Evolutionary conservation across 2,888 invertebrate genomes (phyloP), one percentile per base, ranked within the genome.

Genomic region (Pteria penguin): DNA sequence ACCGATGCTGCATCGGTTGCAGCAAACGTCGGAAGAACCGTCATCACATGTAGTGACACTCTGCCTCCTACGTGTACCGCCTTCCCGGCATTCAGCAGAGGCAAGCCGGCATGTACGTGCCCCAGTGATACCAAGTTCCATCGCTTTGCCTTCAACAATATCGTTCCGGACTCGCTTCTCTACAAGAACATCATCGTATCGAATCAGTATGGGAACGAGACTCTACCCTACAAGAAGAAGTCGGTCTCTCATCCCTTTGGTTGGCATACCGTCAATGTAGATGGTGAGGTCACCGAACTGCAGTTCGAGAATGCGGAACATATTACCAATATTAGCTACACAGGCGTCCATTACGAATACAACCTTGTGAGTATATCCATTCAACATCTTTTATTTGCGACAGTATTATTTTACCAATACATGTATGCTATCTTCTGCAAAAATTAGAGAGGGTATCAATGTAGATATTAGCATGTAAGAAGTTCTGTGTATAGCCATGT

Each of bases 91-190:
- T 74, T 76, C 18, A 58, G 72, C 27, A n/a, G 62, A 24, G 76
- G 78, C 8, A 45, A 67, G 11, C 72, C 63, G 18, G 76, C 67
- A 1, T 80, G 81, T 57, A 67, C 81, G 8, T 88, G 89, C 72
- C 68, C 81, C 8, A 45, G 75, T n/a, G 62, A 78, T 52, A 81
- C 85, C 0, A 76, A 76, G 22, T 84, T 88, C 52, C 79, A 82
- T 62, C 79, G 90, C 57, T 87, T 87, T 54, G 76, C 88, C n/a
- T 88, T 86, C 78, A 89, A 89, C 74, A 63, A 87, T 5, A 67
- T 82, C 18, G 24, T 63, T 8, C 89, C 89, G 0, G 11, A 31
- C 0, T 80, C 85, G 0, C 71, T 88, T 45, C 24, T 68, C 18
- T 79, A 54, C 55, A 87, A 89, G 74, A 66, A 82, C 22, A 77